Evolutionary conservation across 2,888 invertebrate genomes (phyloP).

Genomic region (Brachypterus glaber): DNA sequence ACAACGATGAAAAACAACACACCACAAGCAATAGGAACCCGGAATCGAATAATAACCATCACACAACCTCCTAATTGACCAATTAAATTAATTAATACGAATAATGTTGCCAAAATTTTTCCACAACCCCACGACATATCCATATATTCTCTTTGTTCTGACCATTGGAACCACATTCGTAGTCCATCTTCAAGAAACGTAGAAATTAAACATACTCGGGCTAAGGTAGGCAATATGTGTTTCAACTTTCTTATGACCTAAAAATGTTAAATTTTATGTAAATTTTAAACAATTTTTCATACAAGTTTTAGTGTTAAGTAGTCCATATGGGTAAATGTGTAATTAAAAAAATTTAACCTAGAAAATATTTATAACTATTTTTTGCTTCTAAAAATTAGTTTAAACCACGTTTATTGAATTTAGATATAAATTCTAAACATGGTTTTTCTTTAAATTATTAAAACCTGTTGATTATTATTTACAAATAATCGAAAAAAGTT

Average conservation of each 20-base stretch:
- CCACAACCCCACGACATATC: conserved; percentile 96
- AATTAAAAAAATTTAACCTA: not conserved
- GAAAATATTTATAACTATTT: no score
- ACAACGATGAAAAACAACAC: conserved; percentile 91
- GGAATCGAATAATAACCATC: conserved; percentile 88
- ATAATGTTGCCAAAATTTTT: conserved; percentile 82
- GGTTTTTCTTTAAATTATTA: no score
- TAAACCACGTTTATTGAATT: no score
- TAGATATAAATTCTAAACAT: no score
- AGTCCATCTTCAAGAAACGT: conserved; percentile 99
- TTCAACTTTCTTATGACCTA: conserved; percentile 90
- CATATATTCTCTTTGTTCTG: conserved; percentile 95
- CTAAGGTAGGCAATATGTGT: conserved; percentile 87
- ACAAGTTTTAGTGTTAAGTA: no score
- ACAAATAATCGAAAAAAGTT: conserved; percentile 15
- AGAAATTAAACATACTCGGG: conserved; percentile 92
- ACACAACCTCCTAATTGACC: conserved; percentile 95
- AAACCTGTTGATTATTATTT: conserved; percentile 25
- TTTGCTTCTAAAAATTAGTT: no score
- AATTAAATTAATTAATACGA: conserved; percentile 90
- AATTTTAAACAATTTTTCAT: no score
- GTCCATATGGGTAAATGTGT: conserved; percentile 8
- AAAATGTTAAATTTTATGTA: no score
- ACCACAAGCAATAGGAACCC: conserved; percentile 86
- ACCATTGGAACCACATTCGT: conserved; percentile 99